phyloP scores from a whole-genome alignment of 2,888 invertebrate species.

The Sesamia inferens region DNA sequence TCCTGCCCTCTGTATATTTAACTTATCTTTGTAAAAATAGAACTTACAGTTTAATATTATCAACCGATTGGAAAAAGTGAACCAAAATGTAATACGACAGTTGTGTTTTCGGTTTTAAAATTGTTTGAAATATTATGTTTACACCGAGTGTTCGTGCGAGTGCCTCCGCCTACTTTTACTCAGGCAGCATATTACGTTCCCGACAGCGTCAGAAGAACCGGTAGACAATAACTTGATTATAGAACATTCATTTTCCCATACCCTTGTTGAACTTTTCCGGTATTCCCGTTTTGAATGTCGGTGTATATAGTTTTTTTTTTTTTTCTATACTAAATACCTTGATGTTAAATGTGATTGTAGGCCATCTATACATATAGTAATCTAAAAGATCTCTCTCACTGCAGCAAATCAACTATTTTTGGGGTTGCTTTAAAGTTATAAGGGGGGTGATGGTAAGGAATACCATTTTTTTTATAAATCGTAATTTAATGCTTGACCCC shows the following conservation, averaged over 20 bases:
- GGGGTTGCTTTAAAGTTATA: neutral
- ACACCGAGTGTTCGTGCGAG: neutral
- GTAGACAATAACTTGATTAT: constrained; percentile 9
- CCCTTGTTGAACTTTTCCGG: neutral
- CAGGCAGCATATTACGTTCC: neutral
- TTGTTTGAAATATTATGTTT: neutral
- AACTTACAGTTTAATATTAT: too few relatives aligned
- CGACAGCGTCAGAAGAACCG: neutral
- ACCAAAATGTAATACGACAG: too few relatives aligned
- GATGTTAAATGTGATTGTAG: too few relatives aligned
- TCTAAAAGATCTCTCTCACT: neutral
- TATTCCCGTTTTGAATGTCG: neutral
- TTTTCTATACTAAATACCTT: neutral
- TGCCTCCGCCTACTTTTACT: neutral
- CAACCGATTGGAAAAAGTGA: too few relatives aligned
- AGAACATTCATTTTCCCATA: neutral
- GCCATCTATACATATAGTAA: too few relatives aligned
- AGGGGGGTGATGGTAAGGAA: too few relatives aligned
- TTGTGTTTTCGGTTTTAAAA: too few relatives aligned
- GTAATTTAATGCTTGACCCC: too few relatives aligned
- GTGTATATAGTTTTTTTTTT: neutral
- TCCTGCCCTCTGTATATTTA: too few relatives aligned
- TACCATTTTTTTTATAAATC: too few relatives aligned
- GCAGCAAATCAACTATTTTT: neutral
- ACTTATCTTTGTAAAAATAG: too few relatives aligned